Evolutionary conservation across 1,140 invertebrate species (phyloP), one percentile per base, ranked within the genome.

Genomic region (Cotesia chilonis): DNA sequence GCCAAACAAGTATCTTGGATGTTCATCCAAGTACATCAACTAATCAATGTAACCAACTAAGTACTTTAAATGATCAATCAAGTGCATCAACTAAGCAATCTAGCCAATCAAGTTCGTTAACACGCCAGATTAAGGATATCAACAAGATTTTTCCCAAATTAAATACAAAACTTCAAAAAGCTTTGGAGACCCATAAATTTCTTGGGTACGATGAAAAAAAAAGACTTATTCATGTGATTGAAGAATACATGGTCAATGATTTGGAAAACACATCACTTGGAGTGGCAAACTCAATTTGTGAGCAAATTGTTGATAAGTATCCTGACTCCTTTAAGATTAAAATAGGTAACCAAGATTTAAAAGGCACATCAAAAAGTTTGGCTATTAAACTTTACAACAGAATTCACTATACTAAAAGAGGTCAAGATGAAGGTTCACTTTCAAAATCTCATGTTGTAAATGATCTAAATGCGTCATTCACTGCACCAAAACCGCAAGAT

Each of bases 401-500:
- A 2, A 9, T 74, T 3, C 38, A 17, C 28, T 60, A 17, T 70
- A 70, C 7, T 6, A 67, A 65, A 70, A 73, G 20, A 52, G n/a
- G 6, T 35, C 14, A 3, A 63, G 14, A 6, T 4, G n/a, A n/a
- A 17, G 59, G 14, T 36, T 10, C 4, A 28, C 36, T 9, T 17
- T 35, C 37, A 7, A 17, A 9, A n/a, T 63, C 14, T 47, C 14
- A 36, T 47, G 63, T 35, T 52, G 10, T 36, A 47, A 0, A 38
- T 54, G 38, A 37, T 41, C 12, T 28, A 35, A 28, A 54, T 12
- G 36, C 65, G 47, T 20, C 10, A 36, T 35, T 35, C 7, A 36
- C 37, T 14, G 52, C 47, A 65, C 63, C 59, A 65, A 77, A 70
- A 41, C 14, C 4, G 4, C 64, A 70, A 38, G 77, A 76, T 47